Percentiles rank a stretch among this genome's conserved stretches.
Conservation (phyloP, 2,888 invertebrate genomes). For the Gisinianus flammeolus region DNA sequence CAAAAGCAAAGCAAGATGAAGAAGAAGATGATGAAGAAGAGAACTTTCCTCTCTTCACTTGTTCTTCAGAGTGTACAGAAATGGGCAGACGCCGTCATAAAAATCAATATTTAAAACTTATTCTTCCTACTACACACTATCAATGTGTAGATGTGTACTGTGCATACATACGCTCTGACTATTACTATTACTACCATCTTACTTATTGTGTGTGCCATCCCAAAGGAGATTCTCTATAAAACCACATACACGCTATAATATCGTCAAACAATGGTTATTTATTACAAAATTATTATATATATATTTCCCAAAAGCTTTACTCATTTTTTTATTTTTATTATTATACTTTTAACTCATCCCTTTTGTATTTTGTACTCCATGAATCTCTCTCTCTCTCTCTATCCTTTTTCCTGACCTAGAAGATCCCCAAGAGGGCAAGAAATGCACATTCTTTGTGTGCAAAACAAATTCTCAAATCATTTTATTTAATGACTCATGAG, state of each 20-base stretch:
- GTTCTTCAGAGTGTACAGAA: constrained; percentile 8
- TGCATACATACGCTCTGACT: too few relatives aligned
- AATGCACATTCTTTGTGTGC: constrained; percentile 20
- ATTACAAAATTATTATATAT: constrained; percentile 17
- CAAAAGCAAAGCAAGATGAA: neutral
- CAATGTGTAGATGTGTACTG: too few relatives aligned
- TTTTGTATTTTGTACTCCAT: neutral
- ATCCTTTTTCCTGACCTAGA: constrained; percentile 21
- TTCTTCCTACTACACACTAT: constrained; percentile 2
- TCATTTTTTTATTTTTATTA: neutral
- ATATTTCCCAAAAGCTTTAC: constrained; percentile 9
- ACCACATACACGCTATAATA: neutral
- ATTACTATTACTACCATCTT: too few relatives aligned
- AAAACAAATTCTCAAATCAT: constrained; percentile 24
- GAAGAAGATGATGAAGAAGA: neutral
- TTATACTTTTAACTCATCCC: neutral
- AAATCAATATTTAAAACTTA: constrained; percentile 29
- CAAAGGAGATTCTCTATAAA: neutral
- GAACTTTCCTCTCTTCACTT: constrained; percentile 6
- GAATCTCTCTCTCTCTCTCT: neutral
- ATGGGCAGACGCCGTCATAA: constrained; percentile 33
- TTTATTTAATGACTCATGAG: constrained; percentile 19
- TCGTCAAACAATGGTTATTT: constrained; percentile 21
- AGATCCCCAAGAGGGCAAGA: neutral
- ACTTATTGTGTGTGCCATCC: neutral